phyloP scores from a whole-genome alignment of 2,888 invertebrate genomes.

The Acanthosoma haemorrhoidale region DNA sequence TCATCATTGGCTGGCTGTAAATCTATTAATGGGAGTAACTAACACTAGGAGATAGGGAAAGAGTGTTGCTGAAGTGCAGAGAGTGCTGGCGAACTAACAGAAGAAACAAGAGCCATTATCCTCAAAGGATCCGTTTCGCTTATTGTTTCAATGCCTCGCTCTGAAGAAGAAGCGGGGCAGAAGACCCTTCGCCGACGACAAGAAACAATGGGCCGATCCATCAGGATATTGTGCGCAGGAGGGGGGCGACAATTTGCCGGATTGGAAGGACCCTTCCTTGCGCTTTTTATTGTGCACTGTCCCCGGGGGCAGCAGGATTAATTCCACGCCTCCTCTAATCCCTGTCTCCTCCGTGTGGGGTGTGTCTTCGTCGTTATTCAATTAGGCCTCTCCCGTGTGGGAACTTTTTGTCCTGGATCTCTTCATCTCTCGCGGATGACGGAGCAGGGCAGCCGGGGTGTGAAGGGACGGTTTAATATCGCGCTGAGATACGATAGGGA shows the following conservation, averaged over 20 bases:
- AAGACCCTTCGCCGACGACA: no score
- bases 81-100: no score
- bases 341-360: not conserved
- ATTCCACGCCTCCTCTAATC: slow-evolving; percentile 4
- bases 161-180: not conserved
- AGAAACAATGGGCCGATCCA: slow-evolving; percentile 25
- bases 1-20: no score
- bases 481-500: no score
- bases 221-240: slow-evolving; percentile 20
- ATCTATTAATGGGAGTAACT: no score
- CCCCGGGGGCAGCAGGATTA: slow-evolving; percentile 1
- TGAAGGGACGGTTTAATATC: no score
- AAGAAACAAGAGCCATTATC: slow-evolving; percentile 20
- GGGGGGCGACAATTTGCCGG: slow-evolving; percentile 20
- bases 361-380: slow-evolving; percentile 11
- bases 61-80: no score
- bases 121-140: slow-evolving; percentile 20
- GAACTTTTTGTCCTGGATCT: slow-evolving; percentile 8
- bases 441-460: not conserved
- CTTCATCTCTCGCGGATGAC: not conserved
- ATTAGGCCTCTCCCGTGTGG: slow-evolving; percentile 9
- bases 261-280: not conserved
- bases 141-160: slow-evolving; percentile 12
- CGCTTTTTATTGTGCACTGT: slow-evolving; percentile 1
- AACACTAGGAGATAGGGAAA: no score